Evolutionary conservation across 2,888 invertebrate species (phyloP), one percentile per base, ranked within the genome.

Genomic region (Phlogophora meticulosa): DNA sequence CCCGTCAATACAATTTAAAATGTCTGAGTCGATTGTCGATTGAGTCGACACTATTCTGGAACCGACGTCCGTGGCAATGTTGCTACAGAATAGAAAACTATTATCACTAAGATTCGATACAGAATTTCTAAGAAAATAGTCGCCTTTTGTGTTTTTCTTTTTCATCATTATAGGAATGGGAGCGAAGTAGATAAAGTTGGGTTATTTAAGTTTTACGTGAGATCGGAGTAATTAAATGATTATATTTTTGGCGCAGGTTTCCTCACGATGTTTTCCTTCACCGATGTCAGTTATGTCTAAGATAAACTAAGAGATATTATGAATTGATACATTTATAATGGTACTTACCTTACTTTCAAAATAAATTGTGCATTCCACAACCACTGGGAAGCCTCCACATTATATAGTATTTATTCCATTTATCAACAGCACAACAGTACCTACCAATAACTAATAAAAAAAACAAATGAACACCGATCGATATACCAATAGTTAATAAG

Each of bases 1-100:
- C 32, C 5, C n/a, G n/a, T 22, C 64, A 20, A 28, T 20, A 34
- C 36, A 42, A 42, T 73, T 65, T 55, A 55, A 73, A 73, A 51
- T 73, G 20, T 17, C 73, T 13, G 38, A 51, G 38, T 2, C 11
- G 7, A n/a, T n/a, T 38, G 43, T 24, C 24, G 38, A n/a, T n/a
- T n/a, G n/a, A n/a, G n/a, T n/a, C 43, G 42, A 56, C 34, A 40
- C 40, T 34, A 17, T 24, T 24, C 32, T 38, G 1, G 24, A n/a
- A 7, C 11, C 24, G n/a, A 3, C 17, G 11, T 48, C 42, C 15
- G 45, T 56, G 9, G 32, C 49, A 60, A 51, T 10, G 7, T 11
- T 48, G 7, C 46, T 13, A 22, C 22, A 32, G n/a, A 52, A 72
- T 72, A 62, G 34, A 61, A 61, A 1, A 9, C 32, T 40, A 13